Percentiles rank a stretch among this genome's conserved stretches.
phyloP scores from a whole-genome alignment of 1,140 invertebrate species.

The Melipona quadrifasciata region DNA sequence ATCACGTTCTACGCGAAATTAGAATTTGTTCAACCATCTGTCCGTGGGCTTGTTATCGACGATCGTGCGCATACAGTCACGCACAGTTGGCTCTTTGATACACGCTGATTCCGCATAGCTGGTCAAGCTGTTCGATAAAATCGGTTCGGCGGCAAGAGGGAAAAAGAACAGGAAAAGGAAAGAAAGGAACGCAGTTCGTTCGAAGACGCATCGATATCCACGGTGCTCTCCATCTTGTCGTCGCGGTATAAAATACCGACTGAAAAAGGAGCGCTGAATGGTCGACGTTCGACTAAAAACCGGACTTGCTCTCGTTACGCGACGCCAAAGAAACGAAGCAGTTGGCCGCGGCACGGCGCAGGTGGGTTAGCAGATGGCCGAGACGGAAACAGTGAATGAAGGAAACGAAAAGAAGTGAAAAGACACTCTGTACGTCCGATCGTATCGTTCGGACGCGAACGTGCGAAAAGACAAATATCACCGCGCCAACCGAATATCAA shows the following conservation, averaged over 20 bases:
- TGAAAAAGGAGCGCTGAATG: conserved; percentile 38
- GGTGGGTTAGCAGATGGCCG: conserved; percentile 63
- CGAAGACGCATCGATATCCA: neutral
- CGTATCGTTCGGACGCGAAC: neutral
- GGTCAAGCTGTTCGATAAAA: neutral
- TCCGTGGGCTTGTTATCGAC: neutral
- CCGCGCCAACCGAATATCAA: conserved; percentile 52
- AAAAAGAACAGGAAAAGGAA: too few relatives aligned
- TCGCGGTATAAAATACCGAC: conserved; percentile 33
- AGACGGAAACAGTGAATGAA: conserved; percentile 59
- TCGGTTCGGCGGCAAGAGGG: neutral
- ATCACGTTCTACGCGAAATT: neutral
- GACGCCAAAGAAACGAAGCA: conserved; percentile 48
- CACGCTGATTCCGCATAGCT: conserved; percentile 1
- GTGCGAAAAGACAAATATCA: conserved; percentile 44
- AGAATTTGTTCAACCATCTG: conserved; percentile 1
- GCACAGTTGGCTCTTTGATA: neutral
- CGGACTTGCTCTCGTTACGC: conserved; percentile 51
- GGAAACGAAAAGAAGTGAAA: conserved; percentile 28
- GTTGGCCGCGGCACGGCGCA: conserved; percentile 39
- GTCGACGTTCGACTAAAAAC: conserved; percentile 45
- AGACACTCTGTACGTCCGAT: neutral
- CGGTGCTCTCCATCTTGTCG: conserved; percentile 21
- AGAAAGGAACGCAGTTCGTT: neutral
- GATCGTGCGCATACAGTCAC: neutral